phyloP scores from a whole-genome alignment of 2,113 vertebrate species.

The Paradoxurus hermaphroditus region DNA sequence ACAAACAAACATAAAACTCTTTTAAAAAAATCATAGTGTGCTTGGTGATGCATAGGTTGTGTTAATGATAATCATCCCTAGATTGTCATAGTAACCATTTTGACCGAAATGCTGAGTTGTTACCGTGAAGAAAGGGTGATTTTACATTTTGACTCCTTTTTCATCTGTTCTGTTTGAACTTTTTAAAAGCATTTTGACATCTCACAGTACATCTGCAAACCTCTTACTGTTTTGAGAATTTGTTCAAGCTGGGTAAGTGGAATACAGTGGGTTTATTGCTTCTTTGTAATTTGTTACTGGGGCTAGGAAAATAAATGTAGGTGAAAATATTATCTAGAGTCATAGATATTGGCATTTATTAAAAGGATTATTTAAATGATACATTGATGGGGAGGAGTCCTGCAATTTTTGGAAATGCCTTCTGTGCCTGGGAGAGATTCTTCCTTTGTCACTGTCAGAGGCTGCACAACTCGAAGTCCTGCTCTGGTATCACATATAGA shows the following conservation, averaged over 20 bases:
- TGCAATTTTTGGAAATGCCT: conserved; percentile 25
- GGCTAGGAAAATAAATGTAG: conserved; percentile 39
- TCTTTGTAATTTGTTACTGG: conserved; percentile 47
- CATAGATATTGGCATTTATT: conserved; percentile 28
- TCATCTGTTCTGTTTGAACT: conserved; percentile 26
- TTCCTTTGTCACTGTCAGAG: conserved; percentile 32
- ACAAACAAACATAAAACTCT: not conserved
- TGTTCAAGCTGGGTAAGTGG: conserved; percentile 27
- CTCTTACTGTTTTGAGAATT: conserved; percentile 30
- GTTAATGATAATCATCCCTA: conserved; percentile 22
- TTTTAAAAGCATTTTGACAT: conserved; percentile 35
- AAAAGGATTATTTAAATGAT: conserved; percentile 54
- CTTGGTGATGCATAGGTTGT: not conserved
- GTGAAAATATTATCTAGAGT: conserved; percentile 39
- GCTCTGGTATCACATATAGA: not conserved
- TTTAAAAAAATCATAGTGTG: not conserved
- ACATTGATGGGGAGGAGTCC: not conserved
- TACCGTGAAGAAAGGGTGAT: not conserved
- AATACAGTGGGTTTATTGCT: conserved; percentile 22
- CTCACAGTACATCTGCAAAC: conserved; percentile 15
- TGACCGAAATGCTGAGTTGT: not conserved
- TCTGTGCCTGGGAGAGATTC: conserved; percentile 14
- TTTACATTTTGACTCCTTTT: conserved; percentile 41
- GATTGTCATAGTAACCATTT: not conserved
- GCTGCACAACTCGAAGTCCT: not conserved